A percentile compares a stretch with the other conserved stretches of the same genome.
Evolutionary conservation across 1,140 invertebrate genomes (phyloP).

Genomic region (Teleogryllus occipitalis): DNA sequence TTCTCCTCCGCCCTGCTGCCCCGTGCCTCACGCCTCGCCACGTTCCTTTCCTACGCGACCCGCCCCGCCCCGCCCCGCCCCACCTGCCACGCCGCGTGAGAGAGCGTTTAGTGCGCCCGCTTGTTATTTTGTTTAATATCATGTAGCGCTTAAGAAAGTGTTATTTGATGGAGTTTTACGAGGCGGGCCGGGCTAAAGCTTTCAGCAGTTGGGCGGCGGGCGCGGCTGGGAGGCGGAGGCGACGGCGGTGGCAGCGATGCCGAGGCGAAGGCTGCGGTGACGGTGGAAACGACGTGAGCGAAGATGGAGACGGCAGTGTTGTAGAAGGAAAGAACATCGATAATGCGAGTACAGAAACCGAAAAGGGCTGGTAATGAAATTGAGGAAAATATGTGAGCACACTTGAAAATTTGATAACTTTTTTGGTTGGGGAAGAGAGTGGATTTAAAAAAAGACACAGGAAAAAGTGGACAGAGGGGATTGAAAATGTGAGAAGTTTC

Average conservation of each 20-base stretch:
- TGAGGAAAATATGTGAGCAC: too few relatives aligned
- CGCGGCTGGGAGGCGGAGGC: neutral
- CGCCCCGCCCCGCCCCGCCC: too few relatives aligned
- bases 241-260: neutral
- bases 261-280: too few relatives aligned
- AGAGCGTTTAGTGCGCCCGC: neutral
- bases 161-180: conserved; percentile 5
- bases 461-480: too few relatives aligned
- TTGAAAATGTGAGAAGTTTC: too few relatives aligned
- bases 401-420: too few relatives aligned
- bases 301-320: neutral
- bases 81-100: neutral
- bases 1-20: neutral
- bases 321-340: neutral
- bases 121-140: conserved; percentile 6
- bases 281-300: too few relatives aligned
- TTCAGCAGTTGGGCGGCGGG: neutral
- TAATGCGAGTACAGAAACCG: neutral
- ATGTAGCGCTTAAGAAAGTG: conserved; percentile 1
- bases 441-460: too few relatives aligned
- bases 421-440: too few relatives aligned
- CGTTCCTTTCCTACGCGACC: neutral
- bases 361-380: neutral
- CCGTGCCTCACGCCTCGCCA: neutral
- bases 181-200: neutral